phyloP scores from a whole-genome alignment of 2,888 invertebrate species.

The Callinectes sapidus region DNA sequence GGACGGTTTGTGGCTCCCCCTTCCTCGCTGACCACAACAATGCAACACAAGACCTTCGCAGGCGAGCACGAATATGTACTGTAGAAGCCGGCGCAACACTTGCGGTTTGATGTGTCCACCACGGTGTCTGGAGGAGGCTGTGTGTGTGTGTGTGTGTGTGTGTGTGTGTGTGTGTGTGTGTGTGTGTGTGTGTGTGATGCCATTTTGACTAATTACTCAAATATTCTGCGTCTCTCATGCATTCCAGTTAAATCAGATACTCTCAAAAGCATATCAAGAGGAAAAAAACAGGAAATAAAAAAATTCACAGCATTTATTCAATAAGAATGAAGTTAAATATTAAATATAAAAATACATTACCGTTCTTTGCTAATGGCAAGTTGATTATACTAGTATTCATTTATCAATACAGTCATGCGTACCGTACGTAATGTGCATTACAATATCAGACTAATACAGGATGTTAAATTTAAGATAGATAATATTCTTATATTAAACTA shows the following conservation, averaged over 20 bases:
- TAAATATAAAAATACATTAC: background rate
- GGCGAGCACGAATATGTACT: background rate
- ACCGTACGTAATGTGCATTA: too few species aligned
- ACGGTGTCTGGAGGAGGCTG: background rate
- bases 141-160: slow-evolving; percentile 8
- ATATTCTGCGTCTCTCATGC: background rate
- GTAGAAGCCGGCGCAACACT: background rate
- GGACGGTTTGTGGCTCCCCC: background rate
- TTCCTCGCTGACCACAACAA: background rate
- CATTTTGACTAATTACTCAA: background rate
- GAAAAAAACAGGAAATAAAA: background rate
- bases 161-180: slow-evolving; percentile 25
- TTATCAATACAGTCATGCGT: background rate
- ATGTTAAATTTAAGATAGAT: background rate
- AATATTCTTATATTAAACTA: background rate
- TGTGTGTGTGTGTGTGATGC: background rate
- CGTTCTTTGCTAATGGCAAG: too few species aligned
- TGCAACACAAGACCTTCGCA: background rate
- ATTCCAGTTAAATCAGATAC: background rate
- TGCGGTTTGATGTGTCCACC: slow-evolving; percentile 19
- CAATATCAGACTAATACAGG: background rate
- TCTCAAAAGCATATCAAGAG: background rate
- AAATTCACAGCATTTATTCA: background rate
- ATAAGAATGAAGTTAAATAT: background rate
- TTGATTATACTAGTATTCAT: too few species aligned